phyloP scores from a whole-genome alignment of 1,140 invertebrate species.

The Sarcophaga peregrina region DNA sequence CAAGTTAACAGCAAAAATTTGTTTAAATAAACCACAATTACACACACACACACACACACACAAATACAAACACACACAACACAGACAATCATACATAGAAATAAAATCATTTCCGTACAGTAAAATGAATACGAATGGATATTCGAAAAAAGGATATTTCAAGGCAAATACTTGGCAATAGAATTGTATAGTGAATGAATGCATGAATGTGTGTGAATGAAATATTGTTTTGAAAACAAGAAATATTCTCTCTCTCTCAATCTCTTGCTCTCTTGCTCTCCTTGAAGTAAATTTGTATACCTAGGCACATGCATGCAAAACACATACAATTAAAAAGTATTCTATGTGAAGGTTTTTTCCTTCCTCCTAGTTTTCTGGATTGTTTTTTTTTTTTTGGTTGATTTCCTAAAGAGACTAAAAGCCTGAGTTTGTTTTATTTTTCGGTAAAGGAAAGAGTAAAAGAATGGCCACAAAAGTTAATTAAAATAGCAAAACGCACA shows the following conservation, averaged over 20 bases:
- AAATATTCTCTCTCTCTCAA: not conserved
- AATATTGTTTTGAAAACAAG: slow-evolving; percentile 5
- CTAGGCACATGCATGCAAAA: not conserved
- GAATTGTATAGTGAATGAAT: not conserved
- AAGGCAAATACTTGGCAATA: no score
- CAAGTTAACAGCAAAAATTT: slow-evolving; percentile 25
- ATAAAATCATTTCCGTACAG: not conserved
- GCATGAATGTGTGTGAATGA: not conserved
- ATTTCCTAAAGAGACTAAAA: not conserved
- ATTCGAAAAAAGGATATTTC: no score
- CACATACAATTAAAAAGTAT: not conserved
- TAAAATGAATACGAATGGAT: no score
- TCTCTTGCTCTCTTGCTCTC: no score
- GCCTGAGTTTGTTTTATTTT: not conserved
- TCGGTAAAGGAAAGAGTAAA: not conserved
- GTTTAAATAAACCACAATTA: slow-evolving; percentile 30
- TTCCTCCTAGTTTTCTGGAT: no score
- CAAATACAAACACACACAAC: not conserved
- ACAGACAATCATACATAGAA: not conserved
- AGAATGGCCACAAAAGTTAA: slow-evolving; percentile 32
- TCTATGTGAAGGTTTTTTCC: not conserved
- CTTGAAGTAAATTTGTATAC: not conserved
- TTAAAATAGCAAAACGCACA: slow-evolving; percentile 39
- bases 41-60: not conserved
- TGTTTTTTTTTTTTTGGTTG: no score